phyloP scores from a whole-genome alignment of 2,888 invertebrate genomes.

The Eristalis tenax region DNA sequence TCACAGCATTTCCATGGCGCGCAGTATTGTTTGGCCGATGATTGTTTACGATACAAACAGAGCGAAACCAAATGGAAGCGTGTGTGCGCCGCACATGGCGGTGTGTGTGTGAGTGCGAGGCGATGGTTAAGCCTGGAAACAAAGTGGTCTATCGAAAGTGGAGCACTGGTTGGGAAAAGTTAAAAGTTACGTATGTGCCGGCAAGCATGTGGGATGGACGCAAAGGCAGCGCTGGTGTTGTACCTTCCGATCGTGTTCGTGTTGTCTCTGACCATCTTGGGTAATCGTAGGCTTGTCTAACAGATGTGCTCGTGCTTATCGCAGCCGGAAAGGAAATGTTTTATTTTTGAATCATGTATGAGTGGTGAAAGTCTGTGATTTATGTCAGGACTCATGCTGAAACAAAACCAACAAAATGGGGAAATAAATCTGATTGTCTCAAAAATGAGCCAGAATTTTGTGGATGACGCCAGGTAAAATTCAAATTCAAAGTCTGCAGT shows the following conservation, averaged over 20 bases:
- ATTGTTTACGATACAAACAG: constrained; percentile 66
- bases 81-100: neutral
- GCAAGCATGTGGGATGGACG: neutral
- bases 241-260: neutral
- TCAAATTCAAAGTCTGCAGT: no score
- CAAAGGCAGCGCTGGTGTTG: no score
- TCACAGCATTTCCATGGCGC: constrained; percentile 49
- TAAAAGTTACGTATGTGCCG: neutral
- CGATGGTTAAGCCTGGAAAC: neutral
- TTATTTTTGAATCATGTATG: neutral
- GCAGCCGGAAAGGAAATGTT: neutral
- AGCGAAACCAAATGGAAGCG: constrained; percentile 58
- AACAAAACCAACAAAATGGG: neutral
- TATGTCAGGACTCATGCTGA: neutral
- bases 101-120: neutral
- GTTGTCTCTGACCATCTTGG: neutral
- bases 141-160: constrained; percentile 1
- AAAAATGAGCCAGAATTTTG: no score
- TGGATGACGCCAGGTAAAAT: no score
- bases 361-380: neutral
- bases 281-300: constrained; percentile 1
- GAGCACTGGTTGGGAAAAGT: neutral
- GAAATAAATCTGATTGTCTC: no score
- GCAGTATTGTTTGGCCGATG: constrained; percentile 15
- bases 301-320: constrained; percentile 1